Base-by-base conservation (phyloP, 2,797 vertebrate species). In the Salarias fasciatus region DNA sequence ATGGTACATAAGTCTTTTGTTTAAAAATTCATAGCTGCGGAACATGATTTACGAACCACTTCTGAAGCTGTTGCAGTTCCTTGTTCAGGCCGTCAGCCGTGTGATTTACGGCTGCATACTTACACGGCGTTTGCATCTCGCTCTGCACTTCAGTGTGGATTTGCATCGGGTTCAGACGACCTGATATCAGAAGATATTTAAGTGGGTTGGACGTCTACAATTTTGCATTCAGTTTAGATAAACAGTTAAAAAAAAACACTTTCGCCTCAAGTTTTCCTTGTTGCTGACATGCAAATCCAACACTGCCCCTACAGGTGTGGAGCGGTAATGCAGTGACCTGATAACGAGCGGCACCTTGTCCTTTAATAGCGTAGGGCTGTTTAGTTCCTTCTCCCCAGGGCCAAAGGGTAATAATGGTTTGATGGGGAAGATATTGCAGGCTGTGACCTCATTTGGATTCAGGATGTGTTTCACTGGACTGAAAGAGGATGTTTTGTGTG, bases 401-500 rank as follows among this genome's bases (percentile, higher is more conserved):
- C 49, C 72, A 82, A 70, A 86, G 80, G 69, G 79, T 85, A 87
- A 87, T 85, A 87, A 90, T 80, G 81, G 76, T 77, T 74, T 75
- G 79, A 87, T 81, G 79, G 75, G 58, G 71, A 84, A 77, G 82
- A 87, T 80, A 84, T 85, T 77, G 79, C 77, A 75, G 69, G 70
- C 81, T 78, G 67, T 87, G 87, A 88, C 89, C 83, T 89, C 72
- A 80, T 88, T 88, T 80, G 49, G 63, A 80, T 85, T 81, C 76
- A 75, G 75, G 68, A 66, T 79, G 72, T 83, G 77, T 87, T 83
- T 79, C 72, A 56, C 41, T 60, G 64, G 67, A 75, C 66, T 76
- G 33, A 55, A 42, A 53, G 64, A 68, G 57, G 40, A 36, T 50
- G 53, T 61, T 63, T 65, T 57, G 38, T 68, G 8, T 38, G 15